Evolutionary conservation across 2,888 invertebrate genomes (phyloP).

Genomic region (Napeogenes sylphis): DNA sequence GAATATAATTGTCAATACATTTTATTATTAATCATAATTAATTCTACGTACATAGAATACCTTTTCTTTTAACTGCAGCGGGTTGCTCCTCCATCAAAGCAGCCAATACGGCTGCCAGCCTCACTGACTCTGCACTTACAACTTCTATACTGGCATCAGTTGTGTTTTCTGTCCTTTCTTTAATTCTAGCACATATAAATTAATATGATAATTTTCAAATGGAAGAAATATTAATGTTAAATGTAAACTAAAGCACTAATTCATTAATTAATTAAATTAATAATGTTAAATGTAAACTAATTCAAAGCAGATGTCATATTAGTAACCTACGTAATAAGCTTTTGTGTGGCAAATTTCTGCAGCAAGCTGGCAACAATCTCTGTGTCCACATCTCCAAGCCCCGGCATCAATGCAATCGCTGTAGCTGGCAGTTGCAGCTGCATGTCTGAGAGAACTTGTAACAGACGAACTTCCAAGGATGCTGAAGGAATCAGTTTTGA

Average conservation of each 20-base stretch:
- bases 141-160: conserved; percentile 64
- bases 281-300: no score
- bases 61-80: conserved; percentile 62
- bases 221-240: no score
- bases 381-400: conserved; percentile 65
- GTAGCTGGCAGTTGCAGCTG: conserved; percentile 69
- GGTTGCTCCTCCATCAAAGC: conserved; percentile 66
- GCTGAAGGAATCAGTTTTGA: conserved; percentile 51
- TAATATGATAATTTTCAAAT: no score
- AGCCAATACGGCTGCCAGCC: conserved; percentile 61
- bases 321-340: conserved; percentile 63
- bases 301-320: no score
- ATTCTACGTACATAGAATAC: conserved; percentile 36
- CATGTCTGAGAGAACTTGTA: conserved; percentile 70
- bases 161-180: conserved; percentile 58
- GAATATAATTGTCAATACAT: background rate
- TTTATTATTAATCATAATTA: background rate
- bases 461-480: conserved; percentile 63
- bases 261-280: no score
- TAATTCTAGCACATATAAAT: conserved; percentile 44
- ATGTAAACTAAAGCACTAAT: no score
- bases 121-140: conserved; percentile 63
- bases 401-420: conserved; percentile 62
- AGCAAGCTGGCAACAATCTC: conserved; percentile 66
- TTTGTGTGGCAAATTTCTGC: conserved; percentile 72